A percentile compares a stretch with the other conserved stretches of the same genome.
These are phyloP conservation scores for Odontocerum albicorne DNA, from an alignment of 2,888 invertebrate genomes.

Conservation along the genomic window DNA sequence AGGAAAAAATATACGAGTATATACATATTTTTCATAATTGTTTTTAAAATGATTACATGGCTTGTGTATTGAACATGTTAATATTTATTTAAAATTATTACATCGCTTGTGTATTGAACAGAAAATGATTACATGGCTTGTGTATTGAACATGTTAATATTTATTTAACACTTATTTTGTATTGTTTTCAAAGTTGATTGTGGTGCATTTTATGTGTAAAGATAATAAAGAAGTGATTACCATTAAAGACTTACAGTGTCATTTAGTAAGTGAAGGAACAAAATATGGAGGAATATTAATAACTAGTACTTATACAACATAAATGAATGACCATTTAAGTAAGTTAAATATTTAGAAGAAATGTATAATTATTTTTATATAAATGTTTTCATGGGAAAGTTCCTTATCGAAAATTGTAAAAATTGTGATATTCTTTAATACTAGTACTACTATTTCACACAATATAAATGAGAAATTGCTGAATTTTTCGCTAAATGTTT, in stretches of 20 bases:
- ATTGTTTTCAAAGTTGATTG: constrained; percentile 9
- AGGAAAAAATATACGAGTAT: too few relatives aligned
- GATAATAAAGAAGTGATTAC: constrained; percentile 24
- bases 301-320: constrained; percentile 23
- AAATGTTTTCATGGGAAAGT: constrained; percentile 25
- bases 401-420: constrained; percentile 26
- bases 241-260: constrained; percentile 21
- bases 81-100: constrained; percentile 16
- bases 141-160: constrained; percentile 4
- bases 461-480: not conserved
- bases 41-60: not conserved
- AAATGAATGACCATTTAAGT: constrained; percentile 12
- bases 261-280: constrained; percentile 18
- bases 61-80: constrained; percentile 1
- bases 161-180: constrained; percentile 16
- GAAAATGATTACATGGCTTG: not conserved
- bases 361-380: constrained; percentile 27
- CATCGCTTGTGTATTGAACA: not conserved
- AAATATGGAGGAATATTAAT: constrained; percentile 10
- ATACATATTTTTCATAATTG: too few relatives aligned
- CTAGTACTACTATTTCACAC: constrained; percentile 12
- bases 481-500: too few relatives aligned
- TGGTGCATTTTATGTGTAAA: constrained; percentile 26
- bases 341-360: constrained; percentile 21
- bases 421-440: constrained; percentile 32